These are phyloP conservation scores for Scleropages formosus DNA, from an alignment of 2,797 vertebrate genomes.

Conservation along the genomic window DNA sequence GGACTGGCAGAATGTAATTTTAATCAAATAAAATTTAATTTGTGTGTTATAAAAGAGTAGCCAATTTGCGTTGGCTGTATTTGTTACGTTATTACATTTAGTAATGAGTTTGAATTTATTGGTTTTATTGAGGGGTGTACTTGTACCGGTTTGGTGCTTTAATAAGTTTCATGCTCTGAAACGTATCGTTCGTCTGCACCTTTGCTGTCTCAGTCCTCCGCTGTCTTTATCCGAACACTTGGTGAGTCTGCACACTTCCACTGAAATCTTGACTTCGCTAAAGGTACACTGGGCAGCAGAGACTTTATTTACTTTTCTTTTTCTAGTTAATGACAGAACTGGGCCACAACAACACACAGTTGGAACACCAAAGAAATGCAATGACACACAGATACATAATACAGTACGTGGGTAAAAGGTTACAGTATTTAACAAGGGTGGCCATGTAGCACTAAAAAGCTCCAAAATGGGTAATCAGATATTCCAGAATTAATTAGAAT, in stretches of 20 bases:
- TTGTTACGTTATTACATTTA: slow-evolving; percentile 74
- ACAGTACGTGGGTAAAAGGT: no score
- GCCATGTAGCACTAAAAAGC: no score
- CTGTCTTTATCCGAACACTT: not conserved
- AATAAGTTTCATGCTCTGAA: slow-evolving; percentile 57
- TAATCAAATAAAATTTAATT: slow-evolving; percentile 82
- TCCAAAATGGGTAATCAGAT: no score
- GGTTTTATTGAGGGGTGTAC: slow-evolving; percentile 67
- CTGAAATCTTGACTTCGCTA: not conserved
- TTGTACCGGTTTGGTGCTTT: slow-evolving; percentile 55
- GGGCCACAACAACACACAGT: no score
- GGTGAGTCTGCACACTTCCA: not conserved
- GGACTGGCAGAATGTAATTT: slow-evolving; percentile 78
- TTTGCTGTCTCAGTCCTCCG: slow-evolving; percentile 22
- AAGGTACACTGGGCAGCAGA: no score
- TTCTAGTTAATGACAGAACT: no score
- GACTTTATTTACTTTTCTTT: no score
- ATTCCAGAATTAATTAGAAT: no score
- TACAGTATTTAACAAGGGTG: no score
- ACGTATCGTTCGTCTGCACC: not conserved
- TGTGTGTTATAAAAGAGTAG: slow-evolving; percentile 80
- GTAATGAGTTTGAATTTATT: slow-evolving; percentile 73
- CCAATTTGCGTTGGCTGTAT: slow-evolving; percentile 75
- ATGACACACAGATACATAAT: no score
- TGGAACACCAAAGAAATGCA: no score